phyloP scores from a whole-genome alignment of 2,797 vertebrate species.

The Bradypodion ventrale region DNA sequence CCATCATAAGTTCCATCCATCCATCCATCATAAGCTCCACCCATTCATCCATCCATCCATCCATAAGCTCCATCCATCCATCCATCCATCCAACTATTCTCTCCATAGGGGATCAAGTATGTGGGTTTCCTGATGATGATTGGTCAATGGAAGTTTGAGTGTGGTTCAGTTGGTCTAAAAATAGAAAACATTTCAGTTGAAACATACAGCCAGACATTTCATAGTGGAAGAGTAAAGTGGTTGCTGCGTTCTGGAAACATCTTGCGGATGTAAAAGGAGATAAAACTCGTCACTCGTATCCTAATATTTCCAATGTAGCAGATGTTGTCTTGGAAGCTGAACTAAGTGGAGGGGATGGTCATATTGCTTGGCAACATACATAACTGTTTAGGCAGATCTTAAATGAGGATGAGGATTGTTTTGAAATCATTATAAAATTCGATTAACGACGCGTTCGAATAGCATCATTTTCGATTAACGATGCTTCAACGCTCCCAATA shows the following conservation, averaged over 20 bases:
- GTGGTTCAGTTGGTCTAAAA: constrained; percentile 81
- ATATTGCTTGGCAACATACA: constrained; percentile 90
- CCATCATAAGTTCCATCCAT: too few relatives aligned
- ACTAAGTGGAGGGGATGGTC: constrained; percentile 85
- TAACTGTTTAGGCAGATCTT: constrained; percentile 93
- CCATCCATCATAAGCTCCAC: too few relatives aligned
- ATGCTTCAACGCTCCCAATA: too few relatives aligned
- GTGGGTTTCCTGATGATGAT: too few relatives aligned
- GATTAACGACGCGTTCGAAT: too few relatives aligned
- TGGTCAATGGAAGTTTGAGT: constrained; percentile 97
- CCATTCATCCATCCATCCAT: too few relatives aligned
- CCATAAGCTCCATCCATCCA: too few relatives aligned
- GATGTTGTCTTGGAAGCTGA: constrained; percentile 84
- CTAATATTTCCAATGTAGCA: constrained; percentile 79
- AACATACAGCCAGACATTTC: constrained; percentile 86
- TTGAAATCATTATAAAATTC: constrained; percentile 90
- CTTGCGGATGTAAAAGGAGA: constrained; percentile 83
- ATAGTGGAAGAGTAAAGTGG: constrained; percentile 86
- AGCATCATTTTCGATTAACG: too few relatives aligned
- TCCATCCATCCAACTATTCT: too few relatives aligned
- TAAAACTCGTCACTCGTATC: constrained; percentile 78
- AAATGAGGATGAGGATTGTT: constrained; percentile 77
- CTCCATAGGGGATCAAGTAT: too few relatives aligned
- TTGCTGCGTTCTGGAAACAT: constrained; percentile 72
- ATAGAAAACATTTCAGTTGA: constrained; percentile 82